phyloP scores from a whole-genome alignment of 2,797 vertebrate species.

The Halcyon badia region DNA sequence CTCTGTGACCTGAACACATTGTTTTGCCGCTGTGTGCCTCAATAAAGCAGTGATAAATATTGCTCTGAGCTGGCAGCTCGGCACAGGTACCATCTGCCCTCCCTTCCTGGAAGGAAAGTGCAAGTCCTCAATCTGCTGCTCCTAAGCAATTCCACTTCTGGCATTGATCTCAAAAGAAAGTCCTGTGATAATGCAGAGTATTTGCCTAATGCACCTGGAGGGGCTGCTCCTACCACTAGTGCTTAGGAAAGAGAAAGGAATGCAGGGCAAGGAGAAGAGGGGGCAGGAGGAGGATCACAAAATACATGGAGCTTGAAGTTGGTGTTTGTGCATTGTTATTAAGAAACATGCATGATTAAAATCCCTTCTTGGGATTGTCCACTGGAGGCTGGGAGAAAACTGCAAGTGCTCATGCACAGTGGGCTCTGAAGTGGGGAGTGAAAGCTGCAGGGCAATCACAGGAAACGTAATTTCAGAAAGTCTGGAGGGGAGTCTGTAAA shows the following conservation, averaged over 20 bases:
- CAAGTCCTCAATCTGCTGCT: neutral
- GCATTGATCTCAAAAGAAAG: neutral
- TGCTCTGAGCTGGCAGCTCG: neutral
- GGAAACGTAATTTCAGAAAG: conserved; percentile 47
- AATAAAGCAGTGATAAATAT: fast-evolving
- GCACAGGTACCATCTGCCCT: neutral
- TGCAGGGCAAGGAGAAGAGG: neutral
- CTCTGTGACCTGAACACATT: neutral
- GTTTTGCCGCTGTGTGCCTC: neutral
- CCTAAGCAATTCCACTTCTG: neutral
- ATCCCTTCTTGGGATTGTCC: neutral
- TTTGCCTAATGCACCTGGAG: neutral
- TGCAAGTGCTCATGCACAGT: conserved; percentile 30
- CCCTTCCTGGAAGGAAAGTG: neutral
- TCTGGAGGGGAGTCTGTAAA: neutral
- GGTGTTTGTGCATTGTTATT: neutral
- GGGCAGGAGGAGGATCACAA: neutral
- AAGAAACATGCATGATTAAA: neutral
- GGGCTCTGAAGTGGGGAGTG: neutral
- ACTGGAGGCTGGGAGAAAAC: neutral
- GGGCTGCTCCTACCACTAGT: neutral
- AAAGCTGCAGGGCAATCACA: conserved; percentile 51
- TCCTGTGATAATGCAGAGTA: neutral
- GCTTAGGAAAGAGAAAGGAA: neutral
- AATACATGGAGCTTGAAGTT: neutral